Conservation (phyloP, 1,140 invertebrate genomes). For the Neodiprion fabricii region DNA sequence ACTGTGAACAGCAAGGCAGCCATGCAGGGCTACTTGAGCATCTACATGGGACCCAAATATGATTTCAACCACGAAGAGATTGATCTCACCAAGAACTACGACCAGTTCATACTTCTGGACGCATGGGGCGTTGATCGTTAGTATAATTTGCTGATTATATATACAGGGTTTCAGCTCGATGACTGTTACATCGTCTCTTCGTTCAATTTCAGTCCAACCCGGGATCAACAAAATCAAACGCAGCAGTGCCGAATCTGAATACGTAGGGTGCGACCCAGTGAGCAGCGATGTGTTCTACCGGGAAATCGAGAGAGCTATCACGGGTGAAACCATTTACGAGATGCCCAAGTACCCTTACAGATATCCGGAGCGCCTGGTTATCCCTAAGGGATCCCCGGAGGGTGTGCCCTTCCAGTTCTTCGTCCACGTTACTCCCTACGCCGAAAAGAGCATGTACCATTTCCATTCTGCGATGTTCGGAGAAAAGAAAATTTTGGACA, state of each 20-base stretch:
- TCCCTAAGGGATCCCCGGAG: conserved; percentile 55
- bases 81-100: conserved; percentile 46
- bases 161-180: conserved; percentile 13
- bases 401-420: conserved; percentile 59
- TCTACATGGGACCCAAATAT: conserved; percentile 55
- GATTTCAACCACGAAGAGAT: conserved; percentile 45
- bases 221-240: conserved; percentile 58
- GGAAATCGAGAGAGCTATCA: conserved; percentile 48
- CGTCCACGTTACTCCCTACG: conserved; percentile 53
- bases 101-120: conserved; percentile 59
- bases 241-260: conserved; percentile 52
- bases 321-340: conserved; percentile 53
- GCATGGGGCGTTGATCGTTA: conserved; percentile 54
- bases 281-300: conserved; percentile 65
- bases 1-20: conserved; percentile 59
- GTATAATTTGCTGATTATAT: conserved; percentile 14
- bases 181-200: conserved; percentile 12
- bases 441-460: conserved; percentile 37
- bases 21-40: conserved; percentile 55
- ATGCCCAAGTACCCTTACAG: conserved; percentile 43
- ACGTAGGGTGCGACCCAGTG: conserved; percentile 57
- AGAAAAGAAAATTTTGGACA: conserved; percentile 58
- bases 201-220: conserved; percentile 49
- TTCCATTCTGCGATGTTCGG: conserved; percentile 46
- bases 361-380: conserved; percentile 53